Conservation (phyloP, 2,797 vertebrate species). For the Discoglossus pictus region DNA sequence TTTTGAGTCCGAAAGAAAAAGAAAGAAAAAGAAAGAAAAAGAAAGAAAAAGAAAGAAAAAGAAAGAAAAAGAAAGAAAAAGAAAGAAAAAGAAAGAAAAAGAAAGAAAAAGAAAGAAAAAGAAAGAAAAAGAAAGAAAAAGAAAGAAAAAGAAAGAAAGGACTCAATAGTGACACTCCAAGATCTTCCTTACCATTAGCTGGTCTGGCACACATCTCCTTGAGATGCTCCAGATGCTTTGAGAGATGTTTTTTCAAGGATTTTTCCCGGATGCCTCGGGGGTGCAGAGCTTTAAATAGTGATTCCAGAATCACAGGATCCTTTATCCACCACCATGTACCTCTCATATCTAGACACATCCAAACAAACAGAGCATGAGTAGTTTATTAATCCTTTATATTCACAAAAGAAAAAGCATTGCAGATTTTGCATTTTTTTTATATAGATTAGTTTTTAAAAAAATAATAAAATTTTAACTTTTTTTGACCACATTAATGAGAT, state of each 20-base stretch:
- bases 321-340: conserved; percentile 93
- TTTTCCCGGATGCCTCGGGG: conserved; percentile 89
- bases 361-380: neutral
- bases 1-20: neutral
- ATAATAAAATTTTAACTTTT: no score
- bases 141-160: neutral
- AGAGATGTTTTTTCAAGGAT: conserved; percentile 89
- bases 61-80: neutral
- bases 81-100: neutral
- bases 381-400: no score
- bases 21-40: neutral
- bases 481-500: no score
- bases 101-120: neutral
- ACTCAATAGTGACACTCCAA: no score
- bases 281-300: conserved; percentile 81
- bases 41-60: neutral
- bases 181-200: conserved; percentile 70
- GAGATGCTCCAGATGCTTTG: conserved; percentile 90
- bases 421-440: no score
- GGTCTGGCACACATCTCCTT: conserved; percentile 80
- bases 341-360: conserved; percentile 67
- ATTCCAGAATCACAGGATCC: conserved; percentile 80
- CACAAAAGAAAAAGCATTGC: no score
- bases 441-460: no score
- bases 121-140: neutral